Evolutionary conservation across 2,113 vertebrate genomes (phyloP), one percentile per base, ranked within the genome.

Genomic region (Maccullochella peelii): DNA sequence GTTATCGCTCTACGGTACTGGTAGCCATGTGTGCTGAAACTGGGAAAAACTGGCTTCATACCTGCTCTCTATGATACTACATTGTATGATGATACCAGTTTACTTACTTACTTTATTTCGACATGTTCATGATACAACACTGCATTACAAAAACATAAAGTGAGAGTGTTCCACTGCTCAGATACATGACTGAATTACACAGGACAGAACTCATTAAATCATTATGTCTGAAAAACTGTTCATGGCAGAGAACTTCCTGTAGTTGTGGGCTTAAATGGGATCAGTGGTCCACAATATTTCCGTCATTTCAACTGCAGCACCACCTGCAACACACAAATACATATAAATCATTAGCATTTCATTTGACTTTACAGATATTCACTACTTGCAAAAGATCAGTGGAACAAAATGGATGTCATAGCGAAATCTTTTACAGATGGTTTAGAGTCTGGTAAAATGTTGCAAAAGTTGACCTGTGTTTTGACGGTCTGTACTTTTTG

Each of bases 291-390:
- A 66, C 25, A 33, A 67, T 20, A 0, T 30, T 0, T 42, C 21
- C 27, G 42, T 97, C 93, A 99, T 84, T 98, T 98, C 92, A 99
- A 86, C 61, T 99, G 98, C 83, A 96, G 89, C 57, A 98, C 93
- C 82, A 97, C 96, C 98, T 99, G 89, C 74, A 95, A 92, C 85
- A 78, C 11, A 84, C 16, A 86, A 33, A 65, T 0, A 65, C 40
- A 79, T 1, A 36, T 7, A 15, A 36, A n/a, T 6, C 2, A 47
- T 18, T 8, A 58, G 30, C 14, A 44, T 47, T 10, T 69, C 69
- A n/a, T 54, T n/a, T 36, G 11, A 33, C 38, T 20, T 38, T 1
- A 44, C 8, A 36, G 40, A 36, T 49, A 47, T 33, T 18, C 16
- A 77, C 36, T 14, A 21, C 59, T 25, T 1, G 0, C 27, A 21